phyloP scores from a whole-genome alignment of 1,140 invertebrate genomes.

The Diorhabda elongata region DNA sequence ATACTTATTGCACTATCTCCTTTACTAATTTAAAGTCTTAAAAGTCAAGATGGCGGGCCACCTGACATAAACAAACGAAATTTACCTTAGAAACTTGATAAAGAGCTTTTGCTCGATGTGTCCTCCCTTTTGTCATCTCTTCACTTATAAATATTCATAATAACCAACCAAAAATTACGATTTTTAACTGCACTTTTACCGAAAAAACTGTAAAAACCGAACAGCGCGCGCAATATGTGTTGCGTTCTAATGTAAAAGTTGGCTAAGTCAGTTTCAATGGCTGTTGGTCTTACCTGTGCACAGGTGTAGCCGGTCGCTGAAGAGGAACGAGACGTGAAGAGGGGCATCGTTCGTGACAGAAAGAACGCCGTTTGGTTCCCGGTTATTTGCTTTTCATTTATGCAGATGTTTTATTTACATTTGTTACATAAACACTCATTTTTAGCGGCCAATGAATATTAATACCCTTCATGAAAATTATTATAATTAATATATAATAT shows the following conservation, averaged over 20 bases:
- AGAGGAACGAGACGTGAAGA: constrained; percentile 16
- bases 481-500: too few relatives aligned
- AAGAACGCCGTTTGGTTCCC: background rate
- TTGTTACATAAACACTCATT: too few relatives aligned
- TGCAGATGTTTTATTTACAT: background rate
- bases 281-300: constrained; percentile 15
- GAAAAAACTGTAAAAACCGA: background rate
- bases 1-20: too few relatives aligned
- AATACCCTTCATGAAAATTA: too few relatives aligned
- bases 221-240: constrained; percentile 1
- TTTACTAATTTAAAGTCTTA: too few relatives aligned
- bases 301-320: constrained; percentile 20
- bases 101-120: constrained; percentile 45
- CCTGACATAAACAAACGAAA: constrained; percentile 13
- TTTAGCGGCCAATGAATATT: too few relatives aligned
- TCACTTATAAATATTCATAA: background rate
- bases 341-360: background rate
- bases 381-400: background rate
- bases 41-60: constrained; percentile 14
- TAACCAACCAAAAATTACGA: background rate
- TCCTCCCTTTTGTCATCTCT: constrained; percentile 41
- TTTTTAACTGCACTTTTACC: background rate
- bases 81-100: constrained; percentile 59
- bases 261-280: constrained; percentile 9
- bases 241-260: background rate